Conservation (phyloP, 1,140 invertebrate species). For the Drosophila busckii region DNA sequence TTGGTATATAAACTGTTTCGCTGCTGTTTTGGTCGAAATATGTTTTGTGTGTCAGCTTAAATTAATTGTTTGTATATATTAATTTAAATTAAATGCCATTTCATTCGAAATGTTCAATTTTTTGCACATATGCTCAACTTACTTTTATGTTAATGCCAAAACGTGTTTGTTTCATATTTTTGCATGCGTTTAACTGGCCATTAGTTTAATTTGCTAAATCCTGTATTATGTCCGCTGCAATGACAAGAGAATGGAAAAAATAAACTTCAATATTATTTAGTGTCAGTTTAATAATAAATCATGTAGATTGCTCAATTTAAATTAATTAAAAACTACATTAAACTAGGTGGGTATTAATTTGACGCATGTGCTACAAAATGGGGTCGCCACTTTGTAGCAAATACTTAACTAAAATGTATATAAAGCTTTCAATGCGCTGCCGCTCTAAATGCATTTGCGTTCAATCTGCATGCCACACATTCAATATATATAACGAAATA, state of each 20-base stretch:
- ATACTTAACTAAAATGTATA: slow-evolving; percentile 6
- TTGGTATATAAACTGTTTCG: too few species aligned
- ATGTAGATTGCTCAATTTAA: slow-evolving; percentile 55
- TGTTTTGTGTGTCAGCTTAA: slow-evolving; percentile 18
- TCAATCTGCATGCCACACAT: slow-evolving; percentile 52
- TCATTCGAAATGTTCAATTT: slow-evolving; percentile 21
- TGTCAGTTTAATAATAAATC: slow-evolving; percentile 58
- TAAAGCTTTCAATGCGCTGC: slow-evolving; percentile 41
- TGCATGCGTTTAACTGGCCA: slow-evolving; percentile 43
- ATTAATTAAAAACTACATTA: slow-evolving; percentile 54
- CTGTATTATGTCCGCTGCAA: slow-evolving; percentile 72
- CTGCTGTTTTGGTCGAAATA: slow-evolving; percentile 54
- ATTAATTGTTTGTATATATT: background rate
- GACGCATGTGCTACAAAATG: slow-evolving; percentile 16
- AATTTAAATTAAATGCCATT: slow-evolving; percentile 40
- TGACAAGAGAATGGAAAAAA: slow-evolving; percentile 15
- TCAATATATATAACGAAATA: slow-evolving; percentile 12
- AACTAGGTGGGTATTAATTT: slow-evolving; percentile 45
- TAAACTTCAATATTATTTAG: slow-evolving; percentile 46
- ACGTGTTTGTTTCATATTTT: slow-evolving; percentile 25
- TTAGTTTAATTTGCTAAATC: slow-evolving; percentile 76
- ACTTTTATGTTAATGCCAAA: slow-evolving; percentile 63
- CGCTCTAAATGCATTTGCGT: slow-evolving; percentile 68
- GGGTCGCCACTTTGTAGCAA: slow-evolving; percentile 21
- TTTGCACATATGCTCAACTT: slow-evolving; percentile 20